These are phyloP conservation scores for Alosa alosa DNA, from an alignment of 2,113 vertebrate genomes.

Conservation along the genomic window DNA sequence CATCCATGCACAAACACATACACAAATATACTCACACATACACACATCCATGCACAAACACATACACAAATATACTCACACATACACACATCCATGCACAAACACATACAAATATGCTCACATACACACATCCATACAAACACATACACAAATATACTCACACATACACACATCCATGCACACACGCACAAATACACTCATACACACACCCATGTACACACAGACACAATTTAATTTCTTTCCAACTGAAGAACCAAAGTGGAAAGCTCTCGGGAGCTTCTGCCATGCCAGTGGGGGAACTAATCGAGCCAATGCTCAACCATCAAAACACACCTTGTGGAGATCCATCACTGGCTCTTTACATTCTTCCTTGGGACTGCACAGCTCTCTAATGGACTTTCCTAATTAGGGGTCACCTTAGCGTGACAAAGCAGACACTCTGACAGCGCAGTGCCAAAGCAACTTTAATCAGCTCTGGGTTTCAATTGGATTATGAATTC, in stretches of 20 bases:
- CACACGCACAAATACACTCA: too few relatives aligned
- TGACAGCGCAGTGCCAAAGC: conserved; percentile 25
- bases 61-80: neutral
- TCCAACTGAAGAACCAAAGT: neutral
- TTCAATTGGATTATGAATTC: conserved; percentile 10
- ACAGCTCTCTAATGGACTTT: conserved; percentile 15
- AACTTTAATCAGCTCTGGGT: conserved; percentile 32
- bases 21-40: neutral
- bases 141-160: neutral
- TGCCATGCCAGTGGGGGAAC: neutral
- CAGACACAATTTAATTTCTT: neutral
- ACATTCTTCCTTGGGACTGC: neutral
- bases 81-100: neutral
- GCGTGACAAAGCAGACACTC: conserved; percentile 20
- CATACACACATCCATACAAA: neutral
- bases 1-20: neutral
- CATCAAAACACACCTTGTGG: neutral
- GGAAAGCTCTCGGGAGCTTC: neutral
- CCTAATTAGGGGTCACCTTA: conserved; percentile 30
- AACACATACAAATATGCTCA: too few relatives aligned
- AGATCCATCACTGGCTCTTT: conserved; percentile 23
- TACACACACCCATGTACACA: too few relatives aligned
- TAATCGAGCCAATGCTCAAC: neutral
- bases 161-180: neutral
- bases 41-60: neutral